Percentiles rank a stretch among this genome's conserved stretches.
These are phyloP conservation scores for Sebastes umbrosus DNA, from an alignment of 2,797 vertebrate genomes.

Conservation along the genomic window DNA sequence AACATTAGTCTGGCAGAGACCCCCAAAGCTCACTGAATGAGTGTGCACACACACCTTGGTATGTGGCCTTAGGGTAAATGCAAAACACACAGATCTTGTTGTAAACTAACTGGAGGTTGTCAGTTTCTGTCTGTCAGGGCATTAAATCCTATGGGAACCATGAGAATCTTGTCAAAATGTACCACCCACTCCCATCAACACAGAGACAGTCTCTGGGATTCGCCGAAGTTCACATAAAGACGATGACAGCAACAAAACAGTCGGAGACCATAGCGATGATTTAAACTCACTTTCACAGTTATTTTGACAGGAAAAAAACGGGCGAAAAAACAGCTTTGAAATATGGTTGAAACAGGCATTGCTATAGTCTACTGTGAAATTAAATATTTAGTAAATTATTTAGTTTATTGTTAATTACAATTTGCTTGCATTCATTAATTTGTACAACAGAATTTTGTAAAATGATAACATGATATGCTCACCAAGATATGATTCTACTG, in stretches of 20 bases:
- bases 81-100: slow-evolving; percentile 79
- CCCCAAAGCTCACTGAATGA: slow-evolving; percentile 2
- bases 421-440: not conserved
- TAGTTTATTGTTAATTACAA: not conserved
- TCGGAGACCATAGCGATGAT: not conserved
- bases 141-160: slow-evolving; percentile 84
- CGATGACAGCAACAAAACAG: not conserved
- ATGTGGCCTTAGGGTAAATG: slow-evolving; percentile 74
- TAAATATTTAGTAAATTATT: not conserved
- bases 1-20: slow-evolving; percentile 39
- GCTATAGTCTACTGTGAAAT: not conserved
- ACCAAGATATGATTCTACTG: not conserved
- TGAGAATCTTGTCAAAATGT: slow-evolving; percentile 79
- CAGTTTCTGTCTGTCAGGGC: slow-evolving; percentile 85
- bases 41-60: slow-evolving; percentile 57
- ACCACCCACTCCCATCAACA: slow-evolving; percentile 57
- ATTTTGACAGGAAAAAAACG: not conserved
- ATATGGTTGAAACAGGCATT: too few relatives aligned
- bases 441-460: not conserved
- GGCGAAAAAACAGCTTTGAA: not conserved
- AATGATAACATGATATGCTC: not conserved
- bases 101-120: slow-evolving; percentile 83
- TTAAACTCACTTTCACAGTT: not conserved
- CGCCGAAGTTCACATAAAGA: slow-evolving; percentile 19
- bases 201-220: slow-evolving; percentile 10